Evolutionary conservation across 2,888 invertebrate genomes (phyloP).

Genomic region (Zeuzera pyrina): DNA sequence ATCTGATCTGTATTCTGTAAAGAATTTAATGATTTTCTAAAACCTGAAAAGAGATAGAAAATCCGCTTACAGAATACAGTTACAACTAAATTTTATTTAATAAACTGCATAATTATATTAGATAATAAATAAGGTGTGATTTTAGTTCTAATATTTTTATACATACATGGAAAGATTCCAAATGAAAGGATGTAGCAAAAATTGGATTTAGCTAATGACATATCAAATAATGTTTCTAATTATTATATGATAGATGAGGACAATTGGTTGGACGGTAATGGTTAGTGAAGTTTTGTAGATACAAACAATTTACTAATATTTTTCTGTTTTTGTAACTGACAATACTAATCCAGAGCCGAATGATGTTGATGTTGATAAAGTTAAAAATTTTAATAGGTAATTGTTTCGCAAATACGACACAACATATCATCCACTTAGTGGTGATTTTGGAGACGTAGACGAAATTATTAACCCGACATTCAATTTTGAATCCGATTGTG

Average conservation of each 20-base stretch:
- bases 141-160: slow-evolving; percentile 53
- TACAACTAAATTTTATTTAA: not conserved
- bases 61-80: not conserved
- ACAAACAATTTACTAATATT: too few relatives aligned
- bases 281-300: slow-evolving; percentile 49
- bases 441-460: slow-evolving; percentile 41
- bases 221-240: slow-evolving; percentile 66
- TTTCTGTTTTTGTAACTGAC: slow-evolving; percentile 53
- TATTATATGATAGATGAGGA: slow-evolving; percentile 33
- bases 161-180: slow-evolving; percentile 68
- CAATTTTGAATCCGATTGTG: not conserved
- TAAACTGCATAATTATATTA: not conserved
- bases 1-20: slow-evolving; percentile 11
- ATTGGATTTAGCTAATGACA: slow-evolving; percentile 62
- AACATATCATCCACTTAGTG: slow-evolving; percentile 68
- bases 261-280: slow-evolving; percentile 28
- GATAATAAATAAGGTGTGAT: slow-evolving; percentile 48
- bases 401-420: slow-evolving; percentile 44
- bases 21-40: slow-evolving; percentile 4
- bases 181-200: slow-evolving; percentile 44
- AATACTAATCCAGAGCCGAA: slow-evolving; percentile 52
- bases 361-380: slow-evolving; percentile 56
- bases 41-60: slow-evolving; percentile 9
- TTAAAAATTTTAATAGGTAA: slow-evolving; percentile 64
- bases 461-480: slow-evolving; percentile 24